Base-by-base conservation (phyloP, 1,140 invertebrate genomes). In the Sminthurinus signatus region DNA sequence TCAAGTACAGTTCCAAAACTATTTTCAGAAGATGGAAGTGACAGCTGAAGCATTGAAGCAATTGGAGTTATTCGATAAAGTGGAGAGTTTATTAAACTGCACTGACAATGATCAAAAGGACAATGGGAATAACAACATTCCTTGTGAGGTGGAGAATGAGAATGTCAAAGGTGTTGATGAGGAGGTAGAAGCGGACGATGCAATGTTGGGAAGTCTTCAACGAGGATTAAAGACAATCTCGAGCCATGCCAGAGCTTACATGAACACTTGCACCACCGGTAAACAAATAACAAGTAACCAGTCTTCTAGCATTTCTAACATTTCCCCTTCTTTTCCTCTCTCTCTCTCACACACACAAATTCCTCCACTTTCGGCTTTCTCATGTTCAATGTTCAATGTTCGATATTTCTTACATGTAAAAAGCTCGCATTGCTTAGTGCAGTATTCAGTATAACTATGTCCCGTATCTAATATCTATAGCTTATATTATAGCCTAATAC, bases 251-350 rank as follows among this genome's bases (percentile, higher is more conserved):
- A 67, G 43, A 51, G 42, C 39, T 21, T 44, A 32, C 42, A 28
- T 67, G 52, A 39, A 36, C 15, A 54, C 39, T 10, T 67, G 65
- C 56, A 42, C 8, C 36, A 62, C 60, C 29, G 65, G 65, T 67
- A 51, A 39, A 21, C 2, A 28, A 21, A 5, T 29, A 17, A 28
- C 25, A 27, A 36, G 5, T 36, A 5, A 36, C 32, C 5, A 36
- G 39, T n/a, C n/a, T 42, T 42, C 39, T 12, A 10, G 10, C 10
- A 10, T 42, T 42, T 42, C 39, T 42, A 10, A 42, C 39, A n/a
- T n/a, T 42, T 12, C 39, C n/a, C 32, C 15, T 36, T 36, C 32
- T 36, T 36, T 36, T 36, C 32, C 32, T 15, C 5, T 36, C 32
- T 42, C n/a, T 42, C 39, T 42, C 44, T 48, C 44, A 48, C 44